Evolutionary conservation across 2,888 invertebrate genomes (phyloP).

Genomic region (Margaritifera margaritifera): DNA sequence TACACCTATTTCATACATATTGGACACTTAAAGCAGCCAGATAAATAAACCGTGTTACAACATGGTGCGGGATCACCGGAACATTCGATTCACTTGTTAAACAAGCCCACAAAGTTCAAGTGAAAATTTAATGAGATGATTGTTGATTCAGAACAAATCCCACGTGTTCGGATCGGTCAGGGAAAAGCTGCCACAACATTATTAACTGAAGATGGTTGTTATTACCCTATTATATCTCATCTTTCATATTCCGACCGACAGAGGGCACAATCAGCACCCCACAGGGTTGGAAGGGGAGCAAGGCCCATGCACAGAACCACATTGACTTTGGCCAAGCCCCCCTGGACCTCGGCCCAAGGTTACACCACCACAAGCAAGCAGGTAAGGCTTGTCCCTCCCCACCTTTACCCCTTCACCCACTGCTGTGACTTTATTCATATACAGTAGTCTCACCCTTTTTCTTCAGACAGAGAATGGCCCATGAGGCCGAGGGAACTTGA

Average conservation of each 20-base stretch:
- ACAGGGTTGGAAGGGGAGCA: constrained; percentile 42
- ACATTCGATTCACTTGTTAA: no score
- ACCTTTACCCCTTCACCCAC: background rate
- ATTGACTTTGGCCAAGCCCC: constrained; percentile 53
- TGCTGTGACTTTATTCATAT: no score
- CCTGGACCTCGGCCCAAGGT: constrained; percentile 47
- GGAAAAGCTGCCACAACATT: constrained; percentile 57
- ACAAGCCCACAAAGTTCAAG: no score
- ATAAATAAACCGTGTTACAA: no score
- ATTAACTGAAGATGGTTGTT: constrained; percentile 56
- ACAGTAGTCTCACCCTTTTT: no score
- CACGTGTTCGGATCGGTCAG: constrained; percentile 37
- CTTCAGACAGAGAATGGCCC: no score
- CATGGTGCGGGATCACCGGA: no score
- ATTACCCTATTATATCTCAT: constrained; percentile 57
- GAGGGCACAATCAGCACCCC: constrained; percentile 47
- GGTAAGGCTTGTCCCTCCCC: constrained; percentile 40
- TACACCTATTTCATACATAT: no score
- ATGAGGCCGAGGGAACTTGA: no score
- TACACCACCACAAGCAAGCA: constrained; percentile 60
- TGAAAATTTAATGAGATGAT: no score
- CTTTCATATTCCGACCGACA: constrained; percentile 48
- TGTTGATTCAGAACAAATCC: constrained; percentile 5
- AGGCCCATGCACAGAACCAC: constrained; percentile 65
- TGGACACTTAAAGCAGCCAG: no score